Evolutionary conservation across 2,888 invertebrate genomes (phyloP).

Genomic region (Electrophaes corylata): DNA sequence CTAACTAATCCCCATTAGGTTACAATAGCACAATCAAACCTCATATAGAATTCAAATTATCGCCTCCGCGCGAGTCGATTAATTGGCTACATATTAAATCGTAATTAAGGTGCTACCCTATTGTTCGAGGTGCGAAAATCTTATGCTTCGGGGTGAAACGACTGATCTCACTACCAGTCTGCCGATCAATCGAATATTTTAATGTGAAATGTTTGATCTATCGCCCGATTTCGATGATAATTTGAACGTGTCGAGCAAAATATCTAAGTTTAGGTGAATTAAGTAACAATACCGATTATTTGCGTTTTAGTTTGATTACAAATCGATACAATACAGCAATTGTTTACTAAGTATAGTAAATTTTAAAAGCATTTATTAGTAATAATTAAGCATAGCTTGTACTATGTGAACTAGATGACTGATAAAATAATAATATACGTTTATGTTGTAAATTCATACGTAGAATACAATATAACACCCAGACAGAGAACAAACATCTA

Average conservation of each 20-base stretch:
- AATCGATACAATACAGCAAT: neutral
- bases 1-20: constrained; percentile 28
- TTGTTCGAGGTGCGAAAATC: constrained; percentile 70
- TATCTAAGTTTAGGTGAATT: constrained; percentile 5
- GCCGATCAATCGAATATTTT: constrained; percentile 3
- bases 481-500: too few species aligned
- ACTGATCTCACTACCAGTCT: constrained; percentile 50
- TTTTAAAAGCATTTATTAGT: neutral
- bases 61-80: constrained; percentile 52
- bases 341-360: neutral
- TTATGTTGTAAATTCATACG: too few species aligned
- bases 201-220: neutral
- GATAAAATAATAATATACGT: too few species aligned
- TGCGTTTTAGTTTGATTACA: constrained; percentile 30
- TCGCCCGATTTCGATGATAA: neutral
- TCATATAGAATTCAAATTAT: constrained; percentile 42
- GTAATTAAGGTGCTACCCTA: constrained; percentile 77
- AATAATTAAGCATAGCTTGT: too few species aligned
- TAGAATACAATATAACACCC: too few species aligned
- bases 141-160: constrained; percentile 51
- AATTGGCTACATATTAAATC: constrained; percentile 82
- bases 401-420: too few species aligned
- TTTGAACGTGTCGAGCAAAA: neutral
- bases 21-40: constrained; percentile 38
- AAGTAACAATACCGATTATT: constrained; percentile 39